These are phyloP conservation scores for Nylanderia fulva DNA, from an alignment of 1,140 invertebrate genomes.

Conservation along the genomic window DNA sequence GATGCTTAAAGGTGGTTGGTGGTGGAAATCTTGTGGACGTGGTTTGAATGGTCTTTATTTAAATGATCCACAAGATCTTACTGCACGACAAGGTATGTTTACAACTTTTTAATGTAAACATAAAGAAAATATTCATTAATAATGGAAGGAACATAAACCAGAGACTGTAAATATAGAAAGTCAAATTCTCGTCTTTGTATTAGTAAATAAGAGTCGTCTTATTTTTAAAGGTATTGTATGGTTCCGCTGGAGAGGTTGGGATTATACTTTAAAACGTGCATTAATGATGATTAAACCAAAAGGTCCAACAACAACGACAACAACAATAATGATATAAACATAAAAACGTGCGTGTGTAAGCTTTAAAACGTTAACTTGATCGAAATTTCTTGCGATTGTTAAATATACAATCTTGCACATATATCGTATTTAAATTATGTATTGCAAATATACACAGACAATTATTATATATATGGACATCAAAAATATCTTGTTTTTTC, in stretches of 20 bases:
- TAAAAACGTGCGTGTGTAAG: not conserved
- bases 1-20: slow-evolving; percentile 97
- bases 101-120: not conserved
- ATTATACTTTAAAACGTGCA: slow-evolving; percentile 95
- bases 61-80: slow-evolving; percentile 95
- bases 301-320: slow-evolving; percentile 87
- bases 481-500: not conserved
- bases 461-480: not conserved
- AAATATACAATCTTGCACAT: slow-evolving; percentile 34
- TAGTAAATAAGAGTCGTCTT: slow-evolving; percentile 14
- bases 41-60: slow-evolving; percentile 95
- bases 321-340: slow-evolving; percentile 73
- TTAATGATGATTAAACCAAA: slow-evolving; percentile 96
- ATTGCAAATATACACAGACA: slow-evolving; percentile 20
- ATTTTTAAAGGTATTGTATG: slow-evolving; percentile 92
- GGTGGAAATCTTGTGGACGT: slow-evolving; percentile 96
- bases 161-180: not conserved
- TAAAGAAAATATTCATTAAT: not conserved
- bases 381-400: slow-evolving; percentile 18
- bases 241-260: slow-evolving; percentile 98
- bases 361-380: slow-evolving; percentile 13
- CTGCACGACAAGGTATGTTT: slow-evolving; percentile 92
- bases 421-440: slow-evolving; percentile 28
- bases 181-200: not conserved
- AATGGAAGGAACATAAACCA: not conserved